Conservation (phyloP, 2,797 vertebrate genomes). For the Mus spretus region DNA sequence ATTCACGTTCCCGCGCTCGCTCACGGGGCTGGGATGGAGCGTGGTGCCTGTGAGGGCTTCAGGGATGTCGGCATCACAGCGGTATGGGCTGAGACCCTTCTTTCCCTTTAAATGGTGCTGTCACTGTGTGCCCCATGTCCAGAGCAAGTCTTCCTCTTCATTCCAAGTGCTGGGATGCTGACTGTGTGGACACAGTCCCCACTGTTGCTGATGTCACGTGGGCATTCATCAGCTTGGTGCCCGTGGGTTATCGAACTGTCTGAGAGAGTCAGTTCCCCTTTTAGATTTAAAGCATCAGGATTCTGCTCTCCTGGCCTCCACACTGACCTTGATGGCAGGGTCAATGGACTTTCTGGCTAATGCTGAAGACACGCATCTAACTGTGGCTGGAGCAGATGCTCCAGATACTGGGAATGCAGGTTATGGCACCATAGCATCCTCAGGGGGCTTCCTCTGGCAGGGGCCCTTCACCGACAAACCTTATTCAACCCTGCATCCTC, state of each 20-base stretch:
- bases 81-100: not conserved
- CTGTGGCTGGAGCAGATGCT: not conserved
- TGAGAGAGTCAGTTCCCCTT: not conserved
- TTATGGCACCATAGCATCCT: not conserved
- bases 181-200: not conserved
- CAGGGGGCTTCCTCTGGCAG: not conserved
- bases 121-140: not conserved
- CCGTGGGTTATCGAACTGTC: not conserved
- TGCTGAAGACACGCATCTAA: not conserved
- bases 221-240: not conserved
- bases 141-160: not conserved
- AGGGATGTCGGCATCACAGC: not conserved
- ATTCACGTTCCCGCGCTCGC: not conserved
- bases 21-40: not conserved
- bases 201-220: not conserved
- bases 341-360: not conserved
- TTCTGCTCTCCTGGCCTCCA: not conserved
- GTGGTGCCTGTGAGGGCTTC: not conserved
- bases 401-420: not conserved
- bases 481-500: not conserved
- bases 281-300: not conserved
- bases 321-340: not conserved
- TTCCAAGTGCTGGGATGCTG: not conserved
- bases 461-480: not conserved
- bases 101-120: slow-evolving; percentile 22